Evolutionary conservation across 1,140 invertebrate genomes (phyloP).

Genomic region (Psilanteris sp.): DNA sequence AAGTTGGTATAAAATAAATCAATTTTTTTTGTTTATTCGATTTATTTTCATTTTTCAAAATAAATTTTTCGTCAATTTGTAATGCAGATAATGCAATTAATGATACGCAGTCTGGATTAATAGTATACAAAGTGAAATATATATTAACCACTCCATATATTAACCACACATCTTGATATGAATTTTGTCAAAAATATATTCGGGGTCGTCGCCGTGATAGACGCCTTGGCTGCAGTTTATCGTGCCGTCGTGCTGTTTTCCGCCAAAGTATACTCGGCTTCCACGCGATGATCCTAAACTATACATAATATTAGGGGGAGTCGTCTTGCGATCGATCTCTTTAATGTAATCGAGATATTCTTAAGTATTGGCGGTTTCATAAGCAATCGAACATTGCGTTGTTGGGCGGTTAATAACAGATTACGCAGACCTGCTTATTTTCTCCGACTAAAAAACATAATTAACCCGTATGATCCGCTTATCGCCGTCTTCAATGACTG

Average conservation of each 20-base stretch:
- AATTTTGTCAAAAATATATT: conserved; percentile 48
- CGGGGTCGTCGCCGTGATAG: conserved; percentile 47
- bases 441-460: conserved; percentile 13
- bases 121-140: conserved; percentile 31
- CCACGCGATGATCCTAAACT: conserved; percentile 53
- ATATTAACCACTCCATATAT: no score
- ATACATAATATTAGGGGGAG: conserved; percentile 52
- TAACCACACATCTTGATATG: no score
- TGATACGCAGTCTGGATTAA: conserved; percentile 27
- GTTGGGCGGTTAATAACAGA: conserved; percentile 16
- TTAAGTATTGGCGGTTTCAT: conserved; percentile 37
- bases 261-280: conserved; percentile 45
- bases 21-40: no score
- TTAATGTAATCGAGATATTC: conserved; percentile 56
- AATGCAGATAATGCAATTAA: no score
- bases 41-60: no score
- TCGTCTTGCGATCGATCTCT: conserved; percentile 45
- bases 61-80: no score
- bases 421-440: conserved; percentile 21
- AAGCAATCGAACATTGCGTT: conserved; percentile 22
- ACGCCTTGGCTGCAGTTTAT: conserved; percentile 56
- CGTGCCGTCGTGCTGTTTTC: conserved; percentile 50
- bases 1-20: no score
- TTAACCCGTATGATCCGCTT: conserved; percentile 22
- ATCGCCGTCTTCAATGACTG: conserved; percentile 6